A percentile compares a stretch with the other conserved stretches of the same genome.
Conservation (phyloP, 2,888 invertebrate species). For the Polydrusus cervinus region DNA sequence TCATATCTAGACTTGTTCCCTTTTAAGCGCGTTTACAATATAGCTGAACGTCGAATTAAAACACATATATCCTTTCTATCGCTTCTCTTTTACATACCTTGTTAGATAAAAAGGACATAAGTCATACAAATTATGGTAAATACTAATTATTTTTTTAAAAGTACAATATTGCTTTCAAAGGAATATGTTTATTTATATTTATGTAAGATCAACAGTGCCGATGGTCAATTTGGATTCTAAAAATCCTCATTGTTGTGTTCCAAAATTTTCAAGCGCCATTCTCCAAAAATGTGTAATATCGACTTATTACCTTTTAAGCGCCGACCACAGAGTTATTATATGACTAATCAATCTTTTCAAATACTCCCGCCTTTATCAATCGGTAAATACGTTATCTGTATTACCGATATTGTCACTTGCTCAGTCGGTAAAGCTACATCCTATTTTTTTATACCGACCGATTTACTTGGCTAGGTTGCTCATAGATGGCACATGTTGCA, state of each 20-base stretch:
- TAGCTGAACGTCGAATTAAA: not conserved
- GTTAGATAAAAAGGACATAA: not conserved
- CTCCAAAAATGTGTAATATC: not conserved
- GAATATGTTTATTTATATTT: not conserved
- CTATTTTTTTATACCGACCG: no score
- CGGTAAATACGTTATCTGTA: no score
- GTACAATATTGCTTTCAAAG: not conserved
- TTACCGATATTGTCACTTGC: no score
- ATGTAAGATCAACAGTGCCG: not conserved
- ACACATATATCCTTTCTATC: not conserved
- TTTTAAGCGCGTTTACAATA: not conserved
- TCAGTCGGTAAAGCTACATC: no score
- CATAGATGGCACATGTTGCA: no score
- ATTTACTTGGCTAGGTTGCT: no score
- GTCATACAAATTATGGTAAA: not conserved
- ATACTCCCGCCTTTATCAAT: no score
- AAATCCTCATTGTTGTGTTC: not conserved
- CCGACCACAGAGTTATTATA: not conserved
- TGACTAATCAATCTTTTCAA: no score
- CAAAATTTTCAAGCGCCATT: not conserved
- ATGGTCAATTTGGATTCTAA: not conserved
- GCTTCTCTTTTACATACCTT: not conserved
- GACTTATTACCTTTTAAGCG: not conserved
- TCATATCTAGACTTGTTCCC: not conserved
- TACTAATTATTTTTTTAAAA: not conserved